Conservation (phyloP, 2,797 vertebrate species). For the Lophius americanus region DNA sequence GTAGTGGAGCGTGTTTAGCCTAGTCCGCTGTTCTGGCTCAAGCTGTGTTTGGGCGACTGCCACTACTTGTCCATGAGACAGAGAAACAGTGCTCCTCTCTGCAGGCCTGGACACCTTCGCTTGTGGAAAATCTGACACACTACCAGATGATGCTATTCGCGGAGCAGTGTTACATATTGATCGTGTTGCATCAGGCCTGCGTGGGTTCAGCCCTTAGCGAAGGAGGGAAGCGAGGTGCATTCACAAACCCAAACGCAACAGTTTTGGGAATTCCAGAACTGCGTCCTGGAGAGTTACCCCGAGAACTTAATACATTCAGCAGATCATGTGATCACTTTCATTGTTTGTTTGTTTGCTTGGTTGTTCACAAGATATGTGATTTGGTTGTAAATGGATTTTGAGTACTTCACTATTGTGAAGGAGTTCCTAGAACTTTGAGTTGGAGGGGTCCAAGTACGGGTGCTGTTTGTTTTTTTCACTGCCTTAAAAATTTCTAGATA, state of each 20-base stretch:
- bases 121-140: conserved; percentile 76
- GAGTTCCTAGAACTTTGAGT: too few relatives aligned
- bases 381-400: too few relatives aligned
- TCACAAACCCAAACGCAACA: not conserved
- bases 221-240: conserved; percentile 20
- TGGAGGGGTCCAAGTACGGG: too few relatives aligned
- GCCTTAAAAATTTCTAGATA: too few relatives aligned
- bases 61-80: conserved; percentile 57
- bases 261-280: too few relatives aligned
- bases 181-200: conserved; percentile 52
- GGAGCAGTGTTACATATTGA: conserved; percentile 52
- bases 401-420: too few relatives aligned
- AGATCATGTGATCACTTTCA: too few relatives aligned
- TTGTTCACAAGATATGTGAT: too few relatives aligned
- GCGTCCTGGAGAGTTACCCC: too few relatives aligned
- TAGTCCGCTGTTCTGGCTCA: conserved; percentile 52
- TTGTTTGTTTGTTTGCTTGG: too few relatives aligned
- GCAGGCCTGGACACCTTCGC: conserved; percentile 65
- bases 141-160: conserved; percentile 57
- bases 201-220: conserved; percentile 14
- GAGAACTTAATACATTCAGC: too few relatives aligned
- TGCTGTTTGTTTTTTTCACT: too few relatives aligned
- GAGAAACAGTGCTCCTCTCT: conserved; percentile 45
- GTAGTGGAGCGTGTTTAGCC: conserved; percentile 47
- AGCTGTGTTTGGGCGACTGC: conserved; percentile 64